Base-by-base conservation (phyloP, 2,888 invertebrate species). In the Thereva unica region DNA sequence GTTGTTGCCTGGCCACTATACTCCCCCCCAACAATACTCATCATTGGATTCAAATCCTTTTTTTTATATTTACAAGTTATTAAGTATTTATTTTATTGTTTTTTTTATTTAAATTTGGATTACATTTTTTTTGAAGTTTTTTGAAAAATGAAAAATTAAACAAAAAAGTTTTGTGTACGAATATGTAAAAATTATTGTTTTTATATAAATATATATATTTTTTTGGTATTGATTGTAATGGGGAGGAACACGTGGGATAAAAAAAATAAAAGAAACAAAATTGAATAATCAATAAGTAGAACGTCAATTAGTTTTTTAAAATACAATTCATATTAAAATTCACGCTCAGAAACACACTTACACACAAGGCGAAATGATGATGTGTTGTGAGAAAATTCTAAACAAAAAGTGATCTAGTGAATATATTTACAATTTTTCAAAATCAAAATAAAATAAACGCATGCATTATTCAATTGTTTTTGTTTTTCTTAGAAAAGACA, bases 11-110 rank as follows among this genome's bases (percentile, higher is more conserved):
- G 80, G 72, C 78, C 76, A 74, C 76, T 75, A 72, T 79, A 81
- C 73, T 81, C 80, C 74, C 80, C 80, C 75, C 79, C 80, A 74
- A 80, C 79, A 75, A 80, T 76, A 75, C 79, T 78, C 79, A 80
- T 79, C 80, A 81, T 80, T 71, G 80, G 78, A 79, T 81, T 80
- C 74, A 80, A 76, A 74, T 81, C 80, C 81, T 81, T 74, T 71
- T 71, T 71, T 65, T 23, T 23, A 23, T 23, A 67, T 53, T 56
- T 65, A 67, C 44, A 34, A 65, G 37, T 40, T 55, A 54, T 10
- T 50, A 50, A 50, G 45, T 49, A 35, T 59, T 52, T 61, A 66
- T 66, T 42, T 38, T 54, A 12, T 37, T 8, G 34, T 63, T 63
- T 68, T 57, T 67, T 56, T 64, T 50, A 55, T 68, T 67, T 61